A percentile compares a stretch with the other conserved stretches of the same genome.
These are phyloP conservation scores for Cheilosia urbana DNA, from an alignment of 2,888 invertebrate species.

Conservation along the genomic window DNA sequence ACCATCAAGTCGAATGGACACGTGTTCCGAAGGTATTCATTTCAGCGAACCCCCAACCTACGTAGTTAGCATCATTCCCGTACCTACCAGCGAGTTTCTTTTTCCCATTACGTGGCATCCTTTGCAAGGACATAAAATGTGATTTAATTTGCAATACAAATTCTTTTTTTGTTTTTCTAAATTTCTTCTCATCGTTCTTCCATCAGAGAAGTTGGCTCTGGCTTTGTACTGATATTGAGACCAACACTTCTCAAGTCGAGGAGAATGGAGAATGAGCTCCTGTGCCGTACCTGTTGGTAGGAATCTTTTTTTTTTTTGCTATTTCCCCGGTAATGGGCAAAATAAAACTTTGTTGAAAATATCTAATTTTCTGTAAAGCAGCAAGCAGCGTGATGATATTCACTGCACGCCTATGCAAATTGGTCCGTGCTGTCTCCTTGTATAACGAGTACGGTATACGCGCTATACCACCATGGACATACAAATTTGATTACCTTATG, in stretches of 20 bases:
- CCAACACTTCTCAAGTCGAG: constrained; percentile 20
- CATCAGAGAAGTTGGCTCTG: constrained; percentile 12
- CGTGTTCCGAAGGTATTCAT: constrained; percentile 57
- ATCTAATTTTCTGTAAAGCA: constrained; percentile 71
- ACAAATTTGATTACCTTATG: constrained; percentile 65
- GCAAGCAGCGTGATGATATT: constrained; percentile 42
- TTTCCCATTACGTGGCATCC: constrained; percentile 68
- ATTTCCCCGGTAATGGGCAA: constrained; percentile 30
- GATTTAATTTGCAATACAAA: constrained; percentile 68
- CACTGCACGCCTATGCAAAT: constrained; percentile 64
- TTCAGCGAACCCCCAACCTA: constrained; percentile 26
- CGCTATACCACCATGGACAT: constrained; percentile 25
- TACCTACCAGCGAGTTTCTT: constrained; percentile 41
- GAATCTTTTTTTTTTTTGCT: constrained; percentile 27
- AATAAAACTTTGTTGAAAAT: constrained; percentile 69
- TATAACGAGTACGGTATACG: background rate
- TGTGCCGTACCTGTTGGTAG: constrained; percentile 51
- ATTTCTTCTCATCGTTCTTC: constrained; percentile 29
- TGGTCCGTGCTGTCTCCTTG: constrained; percentile 14
- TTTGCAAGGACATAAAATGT: constrained; percentile 68
- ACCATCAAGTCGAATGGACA: constrained; percentile 55
- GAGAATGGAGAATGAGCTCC: constrained; percentile 29
- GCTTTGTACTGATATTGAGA: constrained; percentile 20
- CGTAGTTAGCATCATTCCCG: constrained; percentile 6
- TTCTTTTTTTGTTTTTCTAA: constrained; percentile 29